A percentile compares a stretch with the other conserved stretches of the same genome.
These are phyloP conservation scores for silkworm (Bombyx mori) DNA, from an alignment of 1,140 invertebrate species.

Conservation along the genomic window ASM3026992v2 NC_085118.1:5510501-5511000, in stretches of 20 bases:
- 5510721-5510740: not conserved
- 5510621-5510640: too few relatives aligned
- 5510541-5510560: too few relatives aligned
- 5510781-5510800: slow-evolving; percentile 48
- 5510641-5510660: too few relatives aligned
- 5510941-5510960: slow-evolving; percentile 71
- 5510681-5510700: too few relatives aligned
- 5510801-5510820: slow-evolving; percentile 61
- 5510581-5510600: too few relatives aligned
- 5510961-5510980: slow-evolving; percentile 68
- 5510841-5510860: slow-evolving; percentile 64
- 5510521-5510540: too few relatives aligned
- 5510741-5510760: slow-evolving; percentile 4
- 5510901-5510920: slow-evolving; percentile 69
- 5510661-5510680: too few relatives aligned
- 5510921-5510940: slow-evolving; percentile 70
- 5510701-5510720: too few relatives aligned
- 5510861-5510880: slow-evolving; percentile 67
- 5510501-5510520: too few relatives aligned
- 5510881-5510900: slow-evolving; percentile 71
- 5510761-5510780: slow-evolving; percentile 16
- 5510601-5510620: too few relatives aligned
- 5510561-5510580: too few relatives aligned
- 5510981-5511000: slow-evolving; percentile 61
- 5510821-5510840: slow-evolving; percentile 71